Percentiles rank a stretch among this genome's conserved stretches.
These are phyloP conservation scores for Hormiphora californensis DNA, from an alignment of 37 sponge, comb jelly and placozoan genomes.

Conservation along the genomic window DNA sequence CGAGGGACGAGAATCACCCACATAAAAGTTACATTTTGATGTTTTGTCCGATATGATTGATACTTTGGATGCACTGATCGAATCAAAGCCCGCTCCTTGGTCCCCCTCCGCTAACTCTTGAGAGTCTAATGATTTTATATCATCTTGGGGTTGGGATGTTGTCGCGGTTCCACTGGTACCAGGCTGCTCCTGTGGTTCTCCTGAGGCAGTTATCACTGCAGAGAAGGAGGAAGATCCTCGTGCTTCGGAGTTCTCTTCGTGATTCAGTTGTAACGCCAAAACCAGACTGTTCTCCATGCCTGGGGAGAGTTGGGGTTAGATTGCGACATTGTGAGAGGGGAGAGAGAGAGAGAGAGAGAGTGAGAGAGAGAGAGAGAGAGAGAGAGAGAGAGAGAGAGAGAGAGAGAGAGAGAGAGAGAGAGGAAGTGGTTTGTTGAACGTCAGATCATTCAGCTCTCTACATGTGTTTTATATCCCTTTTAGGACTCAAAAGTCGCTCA, in stretches of 20 bases:
- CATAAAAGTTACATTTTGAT: conserved; percentile 29
- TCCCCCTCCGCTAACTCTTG: no score
- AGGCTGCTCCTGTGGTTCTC: no score
- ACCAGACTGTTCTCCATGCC: neutral
- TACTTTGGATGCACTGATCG: conserved; percentile 11
- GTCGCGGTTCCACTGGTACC: no score
- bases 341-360: neutral
- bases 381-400: no score
- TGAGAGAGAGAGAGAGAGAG: neutral
- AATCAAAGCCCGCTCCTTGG: no score
- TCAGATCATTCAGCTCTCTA: no score
- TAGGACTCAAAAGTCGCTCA: no score
- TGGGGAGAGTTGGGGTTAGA: neutral
- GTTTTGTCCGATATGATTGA: conserved; percentile 47
- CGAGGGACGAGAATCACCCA: conserved; percentile 43
- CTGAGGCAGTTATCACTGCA: no score
- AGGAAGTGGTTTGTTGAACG: no score
- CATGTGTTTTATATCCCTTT: no score
- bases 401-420: no score
- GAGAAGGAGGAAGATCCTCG: no score
- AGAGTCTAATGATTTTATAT: conserved; percentile 18
- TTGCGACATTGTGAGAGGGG: neutral
- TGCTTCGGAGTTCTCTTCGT: conserved; percentile 55
- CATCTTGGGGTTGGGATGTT: neutral
- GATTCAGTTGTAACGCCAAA: conserved; percentile 37